Evolutionary conservation across 92 coral and sea anemone species (phyloP), one percentile per base, ranked within the genome.

Genomic region (Pocillopora grandis): DNA sequence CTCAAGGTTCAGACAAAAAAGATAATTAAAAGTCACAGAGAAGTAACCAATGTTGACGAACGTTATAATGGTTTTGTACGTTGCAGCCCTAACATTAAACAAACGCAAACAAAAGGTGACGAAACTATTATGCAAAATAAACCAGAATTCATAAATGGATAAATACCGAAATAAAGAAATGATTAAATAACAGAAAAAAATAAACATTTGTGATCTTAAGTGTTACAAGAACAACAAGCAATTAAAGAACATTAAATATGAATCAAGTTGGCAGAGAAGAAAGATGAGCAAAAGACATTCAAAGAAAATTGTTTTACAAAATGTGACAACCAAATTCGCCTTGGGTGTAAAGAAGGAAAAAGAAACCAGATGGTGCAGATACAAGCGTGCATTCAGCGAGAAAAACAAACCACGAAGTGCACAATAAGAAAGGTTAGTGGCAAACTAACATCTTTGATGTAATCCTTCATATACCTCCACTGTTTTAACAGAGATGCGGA

Each of bases 381-480:
- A 76, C 6, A 71, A 18, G 11, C 15, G 20, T 10, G 31, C 35
- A 15, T 71, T 36, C 9, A 74, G 21, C 1, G 42, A 55, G 58
- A 33, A 14, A 56, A 74, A 74, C 60, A 49, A 20, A 2, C n/a
- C 14, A 36, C 21, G 33, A 27, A 78, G n/a, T 56, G 19, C 8
- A 18, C 75, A 66, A 52, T 63, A 37, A 20, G 18, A 17, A 77
- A 79, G 52, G 55, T 37, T 5, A 5, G 71, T 60, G 70, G 62
- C 12, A 77, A 76, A 94, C 98, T 94, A 94, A 94, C 98, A 94
- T 94, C 94, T 89, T 78, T 89, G 76, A 94, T 77, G 85, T 91
- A 92, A 72, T 89, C 95, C 89, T 91, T 94, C 71, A 94, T 88
- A 84, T 88, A 88, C 58, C 88, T 91, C 98, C 94, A 90, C 67